Base-by-base conservation (phyloP, 2,797 vertebrate genomes). In the Protosalanx chinensis region DNA sequence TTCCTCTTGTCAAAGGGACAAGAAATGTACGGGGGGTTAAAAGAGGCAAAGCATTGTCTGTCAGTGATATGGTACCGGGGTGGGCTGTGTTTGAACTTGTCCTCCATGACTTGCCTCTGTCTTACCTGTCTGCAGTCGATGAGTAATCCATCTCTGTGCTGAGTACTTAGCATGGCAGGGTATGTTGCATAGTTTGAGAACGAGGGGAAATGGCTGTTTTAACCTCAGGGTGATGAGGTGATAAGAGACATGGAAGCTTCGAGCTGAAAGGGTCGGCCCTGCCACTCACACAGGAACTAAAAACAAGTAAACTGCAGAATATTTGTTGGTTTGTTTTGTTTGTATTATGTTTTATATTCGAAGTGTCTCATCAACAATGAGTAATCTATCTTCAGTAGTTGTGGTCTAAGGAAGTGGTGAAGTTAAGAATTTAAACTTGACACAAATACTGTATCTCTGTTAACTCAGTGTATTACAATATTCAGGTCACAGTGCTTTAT, bases 51-150 rank as follows among this genome's bases (percentile, higher is more conserved):
- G 82, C 82, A 82, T 86, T 84, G 85, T 89, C 83, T 88, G 78
- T 70, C 74, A 71, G 80, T 35, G 73, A 87, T 82, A 79, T 2
- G 66, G 59, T 4, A 41, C 49, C 75, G 12, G 51, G 10, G 23
- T 27, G 56, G 66, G 73, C 81, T 66, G 70, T 90, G 90, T 91
- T 90, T 90, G 79, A 88, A 88, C 89, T 85, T 88, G 89, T 87
- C 86, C 85, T 46, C 85, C 71, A 33, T 66, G 75, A 49, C 27
- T 1, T 1, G 5, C 56, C 71, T 74, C 78, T 76, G 81, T 88
- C 84, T 88, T 88, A 72, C 74, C 65, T 79, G 82, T 83, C 84
- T 86, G 82, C 73, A 79, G 72, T 87, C 80, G 88, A 88, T 90
- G 87, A 90, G 86, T 89, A 88, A 91, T 88, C 86, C 78, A 85